Base-by-base conservation (phyloP, 2,888 invertebrate species). In the Cosmia pyralina region DNA sequence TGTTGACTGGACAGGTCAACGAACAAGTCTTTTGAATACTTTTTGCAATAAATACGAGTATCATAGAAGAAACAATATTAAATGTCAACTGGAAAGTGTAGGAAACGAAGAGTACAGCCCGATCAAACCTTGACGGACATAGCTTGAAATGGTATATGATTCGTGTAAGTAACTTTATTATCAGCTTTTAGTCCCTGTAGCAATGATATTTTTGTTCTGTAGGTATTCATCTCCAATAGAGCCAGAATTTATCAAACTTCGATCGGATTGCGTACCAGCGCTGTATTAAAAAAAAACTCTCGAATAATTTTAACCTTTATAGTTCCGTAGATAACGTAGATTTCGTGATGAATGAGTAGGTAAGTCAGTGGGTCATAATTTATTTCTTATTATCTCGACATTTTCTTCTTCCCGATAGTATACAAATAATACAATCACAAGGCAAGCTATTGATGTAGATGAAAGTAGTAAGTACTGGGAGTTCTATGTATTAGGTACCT, bases 381-480 rank as follows among this genome's bases (percentile, higher is more conserved):
- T 41, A 50, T 59, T 78, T 59, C 22, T 34, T 70, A 58, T 28
- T 69, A 69, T 77, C 28, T 46, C 53, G 52, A 41, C 22, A 38
- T 70, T 52, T 77, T 71, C 10, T 75, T 65, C 19, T 69, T 58
- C 4, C 17, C 38, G 70, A 72, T 55, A 22, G 7, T 55, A 50
- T 38, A 38, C 4, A 38, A 38, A 38, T 38, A 38, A 38, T 44
- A 52, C 60, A 66, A 57, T 67, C 28, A 67, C 17, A 48, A n/a
- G 46, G 10, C 28, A 77, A 76, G 34, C 13, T 48, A 52, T 53
- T 62, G 64, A 60, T 46, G 44, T n/a, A 59, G 38, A 64, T 58
- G 75, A 67, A 82, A 74, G 73, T 65, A 69, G 55, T 53, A 59
- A 48, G 58, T 55, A 52, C 65, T 63, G 4, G 53, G 41, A 82